These are phyloP conservation scores for Paramisgurnus dabryanus DNA, from an alignment of 2,113 vertebrate species.

Conservation along the genomic window DNA sequence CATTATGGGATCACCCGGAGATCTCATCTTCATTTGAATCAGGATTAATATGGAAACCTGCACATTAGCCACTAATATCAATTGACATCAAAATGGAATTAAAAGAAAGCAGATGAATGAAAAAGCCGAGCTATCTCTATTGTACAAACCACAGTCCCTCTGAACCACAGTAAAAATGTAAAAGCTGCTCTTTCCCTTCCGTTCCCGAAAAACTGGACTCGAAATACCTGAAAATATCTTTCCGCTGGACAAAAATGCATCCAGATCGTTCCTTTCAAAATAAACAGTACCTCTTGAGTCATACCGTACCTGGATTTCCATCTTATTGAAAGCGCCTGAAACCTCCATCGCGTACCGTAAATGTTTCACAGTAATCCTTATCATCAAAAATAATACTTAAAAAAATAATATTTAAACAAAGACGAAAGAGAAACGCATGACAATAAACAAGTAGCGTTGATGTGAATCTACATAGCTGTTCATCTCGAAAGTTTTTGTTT, in stretches of 20 bases:
- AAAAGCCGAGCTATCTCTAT: slow-evolving; percentile 51
- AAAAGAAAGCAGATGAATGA: slow-evolving; percentile 32
- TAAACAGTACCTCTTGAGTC: slow-evolving; percentile 22
- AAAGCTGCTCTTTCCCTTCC: not conserved
- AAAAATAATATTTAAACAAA: slow-evolving; percentile 57
- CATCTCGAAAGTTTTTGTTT: slow-evolving; percentile 46
- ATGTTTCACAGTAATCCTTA: slow-evolving; percentile 51
- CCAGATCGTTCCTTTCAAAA: slow-evolving; percentile 18
- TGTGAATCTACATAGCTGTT: slow-evolving; percentile 57
- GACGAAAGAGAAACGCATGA: slow-evolving; percentile 41
- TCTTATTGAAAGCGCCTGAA: slow-evolving; percentile 38
- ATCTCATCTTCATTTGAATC: slow-evolving; percentile 35
- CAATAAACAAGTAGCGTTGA: slow-evolving; percentile 59
- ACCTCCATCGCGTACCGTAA: slow-evolving; percentile 35
- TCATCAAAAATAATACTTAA: slow-evolving; percentile 57
- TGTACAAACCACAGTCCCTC: slow-evolving; percentile 49
- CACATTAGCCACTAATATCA: slow-evolving; percentile 52
- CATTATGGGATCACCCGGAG: slow-evolving; percentile 31
- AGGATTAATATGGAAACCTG: slow-evolving; percentile 51
- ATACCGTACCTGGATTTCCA: slow-evolving; percentile 27
- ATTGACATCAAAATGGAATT: slow-evolving; percentile 45
- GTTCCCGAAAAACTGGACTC: not conserved
- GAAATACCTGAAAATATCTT: slow-evolving; percentile 18
- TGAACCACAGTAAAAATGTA: slow-evolving; percentile 28
- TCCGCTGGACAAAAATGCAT: not conserved